Evolutionary conservation across 2,888 invertebrate species (phyloP).

Genomic region (Sycophila texana): DNA sequence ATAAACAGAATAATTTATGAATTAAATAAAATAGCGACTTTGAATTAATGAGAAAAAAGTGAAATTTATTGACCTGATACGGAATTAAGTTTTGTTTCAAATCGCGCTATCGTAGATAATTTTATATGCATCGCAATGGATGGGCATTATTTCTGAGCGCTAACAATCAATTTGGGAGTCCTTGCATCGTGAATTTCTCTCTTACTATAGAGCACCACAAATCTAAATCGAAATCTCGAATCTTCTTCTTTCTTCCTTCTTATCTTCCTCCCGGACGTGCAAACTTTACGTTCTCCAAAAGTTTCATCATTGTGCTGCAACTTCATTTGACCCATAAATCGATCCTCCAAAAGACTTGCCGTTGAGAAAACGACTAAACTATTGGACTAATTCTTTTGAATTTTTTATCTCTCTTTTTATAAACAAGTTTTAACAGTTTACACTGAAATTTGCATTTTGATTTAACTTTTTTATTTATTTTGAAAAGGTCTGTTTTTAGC

Average conservation of each 20-base stretch:
- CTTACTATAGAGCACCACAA: background rate
- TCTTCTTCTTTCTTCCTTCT: conserved; percentile 6
- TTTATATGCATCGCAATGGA: conserved; percentile 10
- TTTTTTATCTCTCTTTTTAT: no score
- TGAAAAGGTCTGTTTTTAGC: no score
- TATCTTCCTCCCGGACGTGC: background rate
- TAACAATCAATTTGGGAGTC: background rate
- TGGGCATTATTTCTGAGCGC: conserved; percentile 1
- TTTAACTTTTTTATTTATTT: no score
- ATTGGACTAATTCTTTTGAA: no score
- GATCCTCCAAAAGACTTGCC: background rate
- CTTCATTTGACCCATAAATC: conserved; percentile 12
- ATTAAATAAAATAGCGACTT: no score
- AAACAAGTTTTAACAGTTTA: no score
- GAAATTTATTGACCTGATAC: background rate
- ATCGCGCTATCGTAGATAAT: background rate
- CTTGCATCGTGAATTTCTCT: background rate
- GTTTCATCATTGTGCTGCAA: background rate
- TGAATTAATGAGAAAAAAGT: no score
- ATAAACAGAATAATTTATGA: no score
- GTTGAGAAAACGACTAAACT: no score
- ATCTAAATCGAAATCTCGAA: conserved; percentile 40
- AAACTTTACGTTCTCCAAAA: conserved; percentile 17
- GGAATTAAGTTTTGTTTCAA: background rate
- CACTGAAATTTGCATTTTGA: no score